These are phyloP conservation scores for Geotrupes spiniger DNA, from an alignment of 2,888 invertebrate genomes.

Conservation along the genomic window DNA sequence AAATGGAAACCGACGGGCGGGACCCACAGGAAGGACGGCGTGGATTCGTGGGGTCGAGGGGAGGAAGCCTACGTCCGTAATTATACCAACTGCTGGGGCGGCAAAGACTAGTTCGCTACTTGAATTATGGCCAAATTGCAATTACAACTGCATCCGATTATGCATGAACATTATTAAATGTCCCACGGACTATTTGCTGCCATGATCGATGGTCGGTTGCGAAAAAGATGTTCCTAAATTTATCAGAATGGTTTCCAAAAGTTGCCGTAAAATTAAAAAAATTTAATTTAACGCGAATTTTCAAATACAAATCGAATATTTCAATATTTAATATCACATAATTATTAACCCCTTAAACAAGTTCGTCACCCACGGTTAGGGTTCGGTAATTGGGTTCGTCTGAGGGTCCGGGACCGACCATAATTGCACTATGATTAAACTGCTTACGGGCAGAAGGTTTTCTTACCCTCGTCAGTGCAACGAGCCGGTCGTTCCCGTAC, in stretches of 20 bases:
- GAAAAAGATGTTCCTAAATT: not conserved
- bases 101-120: slow-evolving; percentile 8
- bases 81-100: slow-evolving; percentile 19
- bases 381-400: slow-evolving; percentile 34
- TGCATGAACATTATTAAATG: slow-evolving; percentile 2
- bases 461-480: slow-evolving; percentile 22
- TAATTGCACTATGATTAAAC: slow-evolving; percentile 44
- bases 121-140: slow-evolving; percentile 14
- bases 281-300: too few relatives aligned
- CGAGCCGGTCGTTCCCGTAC: not conserved
- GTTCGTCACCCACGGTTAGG: slow-evolving; percentile 10
- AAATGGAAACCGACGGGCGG: too few relatives aligned
- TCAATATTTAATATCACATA: too few relatives aligned
- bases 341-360: slow-evolving; percentile 9
- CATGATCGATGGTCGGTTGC: not conserved
- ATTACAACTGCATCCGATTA: slow-evolving; percentile 6
- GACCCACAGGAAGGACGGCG: too few relatives aligned
- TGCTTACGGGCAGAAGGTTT: slow-evolving; percentile 32
- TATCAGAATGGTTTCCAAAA: too few relatives aligned
- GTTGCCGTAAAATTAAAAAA: too few relatives aligned
- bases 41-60: slow-evolving; percentile 23
- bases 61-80: slow-evolving; percentile 20
- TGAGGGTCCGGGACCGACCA: slow-evolving; percentile 31
- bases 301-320: too few relatives aligned
- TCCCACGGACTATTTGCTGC: not conserved